These are phyloP conservation scores for Pristionchus exspectatus DNA, from an alignment of 2,888 invertebrate genomes.

Conservation along the genomic window DNA sequence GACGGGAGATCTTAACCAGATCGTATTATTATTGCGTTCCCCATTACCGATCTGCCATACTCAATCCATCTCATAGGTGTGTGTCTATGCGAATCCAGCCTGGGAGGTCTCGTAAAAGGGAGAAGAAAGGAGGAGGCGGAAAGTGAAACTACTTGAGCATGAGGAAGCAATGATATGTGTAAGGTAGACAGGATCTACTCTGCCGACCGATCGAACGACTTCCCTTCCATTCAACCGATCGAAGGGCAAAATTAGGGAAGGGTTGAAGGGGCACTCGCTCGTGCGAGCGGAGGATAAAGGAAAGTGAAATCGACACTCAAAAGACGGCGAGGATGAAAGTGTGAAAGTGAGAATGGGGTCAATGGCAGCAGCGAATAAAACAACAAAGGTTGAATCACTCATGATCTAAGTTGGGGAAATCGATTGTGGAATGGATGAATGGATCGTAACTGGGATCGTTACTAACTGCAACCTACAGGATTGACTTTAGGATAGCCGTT, in stretches of 20 bases:
- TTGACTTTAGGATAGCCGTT: neutral
- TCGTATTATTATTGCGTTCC: slow-evolving; percentile 25
- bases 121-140: neutral
- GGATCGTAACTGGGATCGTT: neutral
- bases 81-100: slow-evolving; percentile 29
- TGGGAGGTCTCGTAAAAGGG: slow-evolving; percentile 42
- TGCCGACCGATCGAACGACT: neutral
- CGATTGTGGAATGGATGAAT: slow-evolving; percentile 2
- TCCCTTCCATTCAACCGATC: slow-evolving; percentile 20
- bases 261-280: slow-evolving; percentile 47
- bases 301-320: slow-evolving; percentile 44
- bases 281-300: neutral
- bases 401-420: neutral
- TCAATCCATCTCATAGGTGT: neutral
- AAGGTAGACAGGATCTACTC: slow-evolving; percentile 47
- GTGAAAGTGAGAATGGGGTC: slow-evolving; percentile 46
- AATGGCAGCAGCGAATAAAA: neutral
- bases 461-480: neutral
- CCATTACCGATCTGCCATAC: slow-evolving; percentile 18
- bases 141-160: slow-evolving; percentile 50
- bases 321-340: slow-evolving; percentile 21
- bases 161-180: slow-evolving; percentile 44
- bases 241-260: slow-evolving; percentile 51
- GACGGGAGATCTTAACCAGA: slow-evolving; percentile 67
- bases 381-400: slow-evolving; percentile 7